A percentile compares a stretch with the other conserved stretches of the same genome.
phyloP scores from a whole-genome alignment of 53 echinoderm and acorn worm species.

The Astropecten irregularis region DNA sequence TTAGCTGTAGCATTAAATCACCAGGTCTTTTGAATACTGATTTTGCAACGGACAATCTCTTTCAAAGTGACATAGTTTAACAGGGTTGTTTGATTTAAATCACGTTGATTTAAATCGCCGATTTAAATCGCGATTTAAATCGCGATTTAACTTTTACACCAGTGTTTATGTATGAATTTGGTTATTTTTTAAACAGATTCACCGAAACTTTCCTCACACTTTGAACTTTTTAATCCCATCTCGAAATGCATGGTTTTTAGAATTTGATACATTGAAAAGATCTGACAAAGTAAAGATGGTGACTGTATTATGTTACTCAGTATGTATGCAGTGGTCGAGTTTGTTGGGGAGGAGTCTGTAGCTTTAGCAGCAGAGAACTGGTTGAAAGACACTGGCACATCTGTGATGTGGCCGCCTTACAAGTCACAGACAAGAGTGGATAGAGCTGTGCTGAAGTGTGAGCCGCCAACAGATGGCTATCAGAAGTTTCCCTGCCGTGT shows the following conservation, averaged over 20 bases:
- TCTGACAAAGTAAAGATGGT: not conserved
- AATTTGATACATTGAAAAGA: not conserved
- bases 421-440: conserved; percentile 15
- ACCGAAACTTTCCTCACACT: no score
- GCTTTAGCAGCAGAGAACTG: conserved; percentile 31
- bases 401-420: conserved; percentile 36
- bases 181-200: not conserved
- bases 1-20: conserved; percentile 34
- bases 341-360: conserved; percentile 18
- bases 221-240: not conserved
- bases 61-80: not conserved
- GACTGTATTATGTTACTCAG: not conserved
- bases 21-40: conserved; percentile 19
- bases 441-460: conserved; percentile 9
- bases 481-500: conserved; percentile 29
- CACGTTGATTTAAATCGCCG: no score
- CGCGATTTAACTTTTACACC: not conserved
- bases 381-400: conserved; percentile 10
- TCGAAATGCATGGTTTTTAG: conserved; percentile 16
- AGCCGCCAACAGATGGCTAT: conserved; percentile 22
- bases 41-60: not conserved
- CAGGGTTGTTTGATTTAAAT: no score
- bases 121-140: no score
- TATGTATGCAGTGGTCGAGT: conserved; percentile 37
- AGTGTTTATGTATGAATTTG: not conserved